Evolutionary conservation across 2,888 invertebrate genomes (phyloP).

Genomic region (Tenthredo scrophulariae): DNA sequence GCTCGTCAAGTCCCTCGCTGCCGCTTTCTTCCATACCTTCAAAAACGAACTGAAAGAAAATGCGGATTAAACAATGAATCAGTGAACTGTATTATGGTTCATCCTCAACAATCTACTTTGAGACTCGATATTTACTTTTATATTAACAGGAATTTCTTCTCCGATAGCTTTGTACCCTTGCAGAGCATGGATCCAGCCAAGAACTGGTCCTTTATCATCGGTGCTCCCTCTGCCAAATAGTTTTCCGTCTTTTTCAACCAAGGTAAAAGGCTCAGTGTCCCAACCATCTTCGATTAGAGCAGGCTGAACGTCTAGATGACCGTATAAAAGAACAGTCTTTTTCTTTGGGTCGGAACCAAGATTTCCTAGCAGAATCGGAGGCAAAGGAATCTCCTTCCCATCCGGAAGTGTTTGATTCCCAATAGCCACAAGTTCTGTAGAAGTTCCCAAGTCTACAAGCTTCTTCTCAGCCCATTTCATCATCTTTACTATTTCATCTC

Average conservation of each 20-base stretch:
- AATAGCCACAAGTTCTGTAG: conserved; percentile 86
- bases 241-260: conserved; percentile 93
- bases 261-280: conserved; percentile 95
- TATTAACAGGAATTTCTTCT: conserved; percentile 86
- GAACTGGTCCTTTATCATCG: conserved; percentile 96
- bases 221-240: conserved; percentile 94
- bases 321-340: conserved; percentile 96
- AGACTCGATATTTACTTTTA: conserved; percentile 79
- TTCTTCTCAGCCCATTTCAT: conserved; percentile 89
- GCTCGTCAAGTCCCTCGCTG: conserved; percentile 95
- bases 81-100: neutral
- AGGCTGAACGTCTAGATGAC: conserved; percentile 99
- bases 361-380: conserved; percentile 90
- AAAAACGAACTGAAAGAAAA: conserved; percentile 86
- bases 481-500: conserved; percentile 92
- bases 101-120: neutral
- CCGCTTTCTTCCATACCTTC: conserved; percentile 99
- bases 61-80: neutral
- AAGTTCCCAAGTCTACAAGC: conserved; percentile 86
- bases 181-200: conserved; percentile 97
- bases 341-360: conserved; percentile 90
- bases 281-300: conserved; percentile 96
- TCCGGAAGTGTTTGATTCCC: conserved; percentile 88
- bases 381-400: conserved; percentile 87
- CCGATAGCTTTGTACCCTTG: conserved; percentile 90